Evolutionary conservation across 2,797 vertebrate genomes (phyloP).

Genomic region (Tapirus indicus): DNA sequence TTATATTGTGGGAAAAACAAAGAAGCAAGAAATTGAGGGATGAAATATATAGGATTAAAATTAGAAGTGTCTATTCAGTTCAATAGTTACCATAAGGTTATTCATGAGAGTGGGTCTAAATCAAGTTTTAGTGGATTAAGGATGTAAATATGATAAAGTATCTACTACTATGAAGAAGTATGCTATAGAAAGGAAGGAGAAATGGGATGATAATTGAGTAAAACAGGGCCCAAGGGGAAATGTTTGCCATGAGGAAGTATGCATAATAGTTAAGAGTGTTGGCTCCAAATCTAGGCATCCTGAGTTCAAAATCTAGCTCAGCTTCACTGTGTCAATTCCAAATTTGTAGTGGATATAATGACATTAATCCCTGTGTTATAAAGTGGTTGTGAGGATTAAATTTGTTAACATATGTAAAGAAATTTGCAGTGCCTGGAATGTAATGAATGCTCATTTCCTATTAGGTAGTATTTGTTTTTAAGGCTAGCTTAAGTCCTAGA

Average conservation of each 20-base stretch:
- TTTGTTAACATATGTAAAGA: background rate
- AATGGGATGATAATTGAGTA: background rate
- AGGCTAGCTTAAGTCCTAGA: background rate
- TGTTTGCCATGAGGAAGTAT: background rate
- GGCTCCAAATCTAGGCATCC: background rate
- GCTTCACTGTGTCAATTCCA: background rate
- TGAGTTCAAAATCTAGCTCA: background rate
- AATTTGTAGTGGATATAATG: background rate
- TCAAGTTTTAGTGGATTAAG: background rate
- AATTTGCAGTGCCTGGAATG: background rate
- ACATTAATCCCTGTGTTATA: background rate
- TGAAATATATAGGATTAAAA: background rate
- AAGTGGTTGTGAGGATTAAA: background rate
- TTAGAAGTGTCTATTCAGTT: background rate
- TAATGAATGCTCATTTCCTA: background rate
- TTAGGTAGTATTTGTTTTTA: constrained; percentile 21
- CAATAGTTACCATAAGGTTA: background rate
- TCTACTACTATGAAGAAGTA: background rate
- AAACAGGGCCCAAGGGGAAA: background rate
- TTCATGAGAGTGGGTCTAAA: background rate
- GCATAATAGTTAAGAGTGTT: background rate
- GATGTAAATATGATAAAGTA: background rate
- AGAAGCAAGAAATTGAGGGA: background rate
- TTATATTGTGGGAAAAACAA: background rate
- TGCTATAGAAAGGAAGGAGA: background rate